Conservation (phyloP, 2,797 vertebrate species). For the Parambassis ranga region DNA sequence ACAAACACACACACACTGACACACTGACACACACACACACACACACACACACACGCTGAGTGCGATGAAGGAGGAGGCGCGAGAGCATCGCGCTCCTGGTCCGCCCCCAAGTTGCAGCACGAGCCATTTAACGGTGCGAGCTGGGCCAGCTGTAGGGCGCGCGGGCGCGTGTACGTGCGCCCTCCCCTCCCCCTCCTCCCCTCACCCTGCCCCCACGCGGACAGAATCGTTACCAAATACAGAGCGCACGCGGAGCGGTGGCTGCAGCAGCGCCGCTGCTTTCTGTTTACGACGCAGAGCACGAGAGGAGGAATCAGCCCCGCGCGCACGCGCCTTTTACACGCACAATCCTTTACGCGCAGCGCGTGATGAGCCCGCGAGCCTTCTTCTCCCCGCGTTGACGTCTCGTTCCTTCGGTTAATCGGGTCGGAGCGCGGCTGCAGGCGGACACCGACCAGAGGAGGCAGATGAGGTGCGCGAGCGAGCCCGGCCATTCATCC, state of each 20-base stretch:
- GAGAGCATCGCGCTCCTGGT: slow-evolving; percentile 56
- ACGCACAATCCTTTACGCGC: slow-evolving; percentile 27
- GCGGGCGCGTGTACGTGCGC: slow-evolving; percentile 51
- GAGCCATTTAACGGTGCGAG: slow-evolving; percentile 69
- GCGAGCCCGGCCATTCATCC: slow-evolving; percentile 12
- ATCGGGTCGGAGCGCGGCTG: slow-evolving; percentile 14
- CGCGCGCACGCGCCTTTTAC: slow-evolving; percentile 40
- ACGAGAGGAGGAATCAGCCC: slow-evolving; percentile 45
- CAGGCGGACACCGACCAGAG: neutral
- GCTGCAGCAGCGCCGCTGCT: slow-evolving; percentile 50
- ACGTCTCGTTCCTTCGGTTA: neutral
- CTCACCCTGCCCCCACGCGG: slow-evolving; percentile 27
- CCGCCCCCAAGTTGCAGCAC: slow-evolving; percentile 78
- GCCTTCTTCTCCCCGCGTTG: neutral
- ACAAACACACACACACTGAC: no score
- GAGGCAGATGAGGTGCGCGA: slow-evolving; percentile 20
- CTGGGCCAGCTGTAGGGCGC: slow-evolving; percentile 69
- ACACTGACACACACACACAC: no score
- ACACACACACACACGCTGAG: no score
- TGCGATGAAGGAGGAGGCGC: slow-evolving; percentile 43
- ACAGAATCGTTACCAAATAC: slow-evolving; percentile 45
- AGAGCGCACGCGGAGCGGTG: slow-evolving; percentile 71
- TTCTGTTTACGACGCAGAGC: slow-evolving; percentile 62
- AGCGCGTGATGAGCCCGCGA: slow-evolving; percentile 11
- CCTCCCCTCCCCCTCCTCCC: neutral